These are phyloP conservation scores for Neotoxoptera formosana DNA, from an alignment of 1,140 invertebrate species.

Conservation along the genomic window DNA sequence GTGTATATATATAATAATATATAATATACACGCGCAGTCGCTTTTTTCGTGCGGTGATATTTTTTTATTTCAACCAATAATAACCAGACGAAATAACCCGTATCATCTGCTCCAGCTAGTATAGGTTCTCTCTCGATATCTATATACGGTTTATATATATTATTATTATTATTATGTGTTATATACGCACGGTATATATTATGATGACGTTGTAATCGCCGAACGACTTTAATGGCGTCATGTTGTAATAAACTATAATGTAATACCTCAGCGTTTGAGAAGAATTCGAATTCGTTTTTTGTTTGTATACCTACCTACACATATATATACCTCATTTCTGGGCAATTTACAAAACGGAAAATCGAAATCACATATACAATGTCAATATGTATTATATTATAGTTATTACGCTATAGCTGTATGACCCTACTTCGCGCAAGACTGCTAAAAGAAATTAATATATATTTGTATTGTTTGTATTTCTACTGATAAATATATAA, in stretches of 20 bases:
- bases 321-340: too few relatives aligned
- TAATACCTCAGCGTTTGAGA: neutral
- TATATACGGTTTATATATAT: neutral
- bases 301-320: neutral
- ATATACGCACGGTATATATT: neutral
- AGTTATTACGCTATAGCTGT: too few relatives aligned
- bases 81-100: conserved; percentile 23
- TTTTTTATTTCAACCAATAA: neutral
- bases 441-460: too few relatives aligned
- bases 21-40: neutral
- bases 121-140: neutral
- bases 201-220: neutral
- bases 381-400: neutral
- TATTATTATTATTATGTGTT: neutral
- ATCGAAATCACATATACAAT: neutral
- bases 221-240: neutral
- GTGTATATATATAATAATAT: neutral
- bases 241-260: neutral
- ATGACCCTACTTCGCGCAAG: too few relatives aligned
- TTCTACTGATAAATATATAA: too few relatives aligned
- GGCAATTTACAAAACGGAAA: neutral
- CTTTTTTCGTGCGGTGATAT: neutral
- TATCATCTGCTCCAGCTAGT: neutral
- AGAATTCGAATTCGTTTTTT: neutral
- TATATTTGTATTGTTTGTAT: too few relatives aligned